Base-by-base conservation (phyloP, 53 echinoderm and acorn worm genomes). In the Zoroaster sp. region DNA sequence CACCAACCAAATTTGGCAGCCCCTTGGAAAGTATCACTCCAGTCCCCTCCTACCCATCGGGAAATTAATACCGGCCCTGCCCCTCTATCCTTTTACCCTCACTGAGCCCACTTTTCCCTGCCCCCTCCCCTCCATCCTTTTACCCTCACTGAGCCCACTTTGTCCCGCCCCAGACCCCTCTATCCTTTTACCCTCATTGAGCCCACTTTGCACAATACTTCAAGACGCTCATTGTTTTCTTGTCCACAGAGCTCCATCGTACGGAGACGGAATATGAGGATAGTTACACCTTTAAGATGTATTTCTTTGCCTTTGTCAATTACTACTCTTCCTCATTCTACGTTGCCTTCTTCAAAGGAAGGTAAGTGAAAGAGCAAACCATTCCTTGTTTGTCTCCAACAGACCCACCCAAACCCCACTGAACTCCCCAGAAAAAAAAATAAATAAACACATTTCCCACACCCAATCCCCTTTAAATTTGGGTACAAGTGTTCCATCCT, bases 271-370 rank as follows among this genome's bases (percentile, higher is more conserved):
- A 94, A 38, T 99, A 95, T 30, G 99, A 99, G 71, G 99, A 99
- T 82, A 99, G 99, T 46, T 99, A 93, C 80, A 92, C 94, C 69
- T 96, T 99, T 73, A 99, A 96, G 87, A 99, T 99, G 99, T 99
- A 99, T 73, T 94, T 99, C 80, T 99, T 96, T 91, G 94, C 96
- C 42, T 99, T 99, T 38, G 99, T 96, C 73, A 99, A 99, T 82
- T 99, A 99, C 99, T 99, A 99, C 90, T 94, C 96, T 9, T 96
- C 99, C 23, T 96, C 94, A 78, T 99, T 99, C 88, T 99, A 99
- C 81, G 96, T 98, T 38, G 99, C 99, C 38, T 99, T 96, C 96
- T 94, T 99, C 89, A 99, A 98, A 88, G 99, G 99, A 81, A 92
- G 92, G 96, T 99, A 53, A 87, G 94, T 73, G 18, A 66, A 17